Evolutionary conservation across 2,888 invertebrate species (phyloP), one percentile per base, ranked within the genome.

Genomic region (Venusia cambrica): DNA sequence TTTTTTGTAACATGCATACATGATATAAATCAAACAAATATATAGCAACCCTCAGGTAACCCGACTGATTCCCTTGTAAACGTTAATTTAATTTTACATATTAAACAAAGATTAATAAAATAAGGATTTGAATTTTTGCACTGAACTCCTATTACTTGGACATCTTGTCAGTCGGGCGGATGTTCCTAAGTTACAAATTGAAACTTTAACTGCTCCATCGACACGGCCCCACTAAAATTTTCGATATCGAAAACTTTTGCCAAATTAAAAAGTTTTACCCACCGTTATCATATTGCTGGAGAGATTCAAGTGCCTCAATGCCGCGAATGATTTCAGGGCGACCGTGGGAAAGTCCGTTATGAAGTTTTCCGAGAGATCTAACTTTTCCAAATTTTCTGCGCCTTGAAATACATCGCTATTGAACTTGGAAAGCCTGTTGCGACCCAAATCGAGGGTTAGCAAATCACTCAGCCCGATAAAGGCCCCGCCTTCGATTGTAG

Each of bases 351-450:
- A 94, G 65, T 94, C 93, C 1, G 89, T 87, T 33, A 97, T 91
- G 67, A 95, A 95, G 84, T 97, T 97, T 61, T 94, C 92, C 0
- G 96, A 94, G 11, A 98, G 83, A 69, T 97, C 95, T 48, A 98
- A 80, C 53, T 92, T 92, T 55, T 93, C 91, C 42, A 97, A 83
- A 54, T 92, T 92, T 36, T 91, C 90, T 2, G 94, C 90, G 31
- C 94, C 92, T 87, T 91, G 90, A 59, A 96, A 95, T 30, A 94
- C 92, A 63, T 95, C 94, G 68, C 95, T 95, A 72, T 96, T 95
- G 61, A 97, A 90, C 55, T 92, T 92, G 4, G 90, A 90, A 6
- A 97, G 88, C 47, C 93, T 90, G 77, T 97, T 97, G 48, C 92
- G 91, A 1, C 93, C 91, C 26, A 96, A 76, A 66, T 92, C 92